Conservation (phyloP, 2,113 vertebrate genomes). For the Leptobrachium ailaonicum region DNA sequence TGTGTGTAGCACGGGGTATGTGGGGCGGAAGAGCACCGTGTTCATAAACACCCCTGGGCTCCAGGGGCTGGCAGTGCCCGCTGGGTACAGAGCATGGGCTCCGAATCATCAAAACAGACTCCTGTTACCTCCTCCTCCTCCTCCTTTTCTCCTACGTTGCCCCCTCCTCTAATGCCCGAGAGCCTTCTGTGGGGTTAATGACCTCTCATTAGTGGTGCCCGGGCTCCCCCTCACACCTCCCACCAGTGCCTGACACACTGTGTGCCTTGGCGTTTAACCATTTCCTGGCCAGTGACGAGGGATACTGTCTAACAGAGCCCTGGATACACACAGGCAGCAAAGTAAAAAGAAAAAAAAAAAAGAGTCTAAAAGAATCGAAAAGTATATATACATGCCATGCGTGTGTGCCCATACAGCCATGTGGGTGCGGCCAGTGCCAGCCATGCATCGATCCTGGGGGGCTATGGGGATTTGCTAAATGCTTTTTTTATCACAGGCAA, state of each 20-base stretch:
- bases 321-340: neutral
- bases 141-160: neutral
- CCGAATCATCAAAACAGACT: conserved; percentile 31
- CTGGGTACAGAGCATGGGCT: neutral
- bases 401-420: neutral
- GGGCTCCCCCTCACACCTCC: neutral
- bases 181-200: conserved; percentile 39
- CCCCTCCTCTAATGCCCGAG: neutral
- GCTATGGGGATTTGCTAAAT: neutral
- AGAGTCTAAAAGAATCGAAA: too few relatives aligned
- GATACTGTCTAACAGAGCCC: neutral
- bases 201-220: conserved; percentile 19
- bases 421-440: too few relatives aligned
- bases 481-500: neutral
- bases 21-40: conserved; percentile 1
- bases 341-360: neutral
- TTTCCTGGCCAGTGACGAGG: neutral
- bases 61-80: conserved; percentile 21
- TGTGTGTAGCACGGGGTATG: neutral
- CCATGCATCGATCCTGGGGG: too few relatives aligned
- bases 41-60: neutral
- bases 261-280: neutral
- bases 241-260: neutral
- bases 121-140: neutral
- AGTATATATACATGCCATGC: too few relatives aligned